Base-by-base conservation (phyloP, 2,888 invertebrate species). In the Periphyllus acericola region DNA sequence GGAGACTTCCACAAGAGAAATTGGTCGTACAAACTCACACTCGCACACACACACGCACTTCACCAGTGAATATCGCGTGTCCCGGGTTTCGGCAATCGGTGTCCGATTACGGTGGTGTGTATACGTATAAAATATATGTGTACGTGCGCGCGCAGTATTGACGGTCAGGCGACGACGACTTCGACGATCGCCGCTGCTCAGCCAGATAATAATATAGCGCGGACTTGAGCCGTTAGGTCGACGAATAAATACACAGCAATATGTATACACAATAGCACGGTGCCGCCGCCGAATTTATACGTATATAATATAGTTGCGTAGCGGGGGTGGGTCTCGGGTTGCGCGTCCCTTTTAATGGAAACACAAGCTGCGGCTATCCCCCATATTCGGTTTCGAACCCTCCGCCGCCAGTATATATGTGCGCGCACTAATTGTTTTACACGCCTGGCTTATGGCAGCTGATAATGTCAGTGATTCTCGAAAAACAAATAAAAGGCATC, bases 381-480 rank as follows among this genome's bases (percentile, higher is more conserved):
- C 71, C 14, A 14, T 14, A 46, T 46, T 46, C 46, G 25, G 36
- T 74, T 55, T 72, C 72, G 17, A 36, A n/a, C 36, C 17, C 52
- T 72, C 32, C 40, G 11, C 52, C 46, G 46, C 14, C 46, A 46
- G 14, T 32, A 29, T 19, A 29, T 55, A 34, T 60, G n/a, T 55
- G 34, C 66, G 79, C 46, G 34, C 79, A 76, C 86, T 86, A 79
- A 86, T 79, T 86, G 86, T 86, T 86, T 86, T 86, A 86, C 86
- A 86, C 86, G 86, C 79, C 85, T 79, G 85, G 78, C 84, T 85
- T 85, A 85, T 85, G 78, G 84, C 85, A 85, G 85, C 85, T 85
- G 85, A 85, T 85, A 85, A 85, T 71, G 78, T 78, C 78, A 78
- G 85, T 79, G 78, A 79, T 85, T 79, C 46, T 79, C 71, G 72